These are phyloP conservation scores for Copsychus sechellarum DNA, from an alignment of 2,113 vertebrate species.

Conservation along the genomic window DNA sequence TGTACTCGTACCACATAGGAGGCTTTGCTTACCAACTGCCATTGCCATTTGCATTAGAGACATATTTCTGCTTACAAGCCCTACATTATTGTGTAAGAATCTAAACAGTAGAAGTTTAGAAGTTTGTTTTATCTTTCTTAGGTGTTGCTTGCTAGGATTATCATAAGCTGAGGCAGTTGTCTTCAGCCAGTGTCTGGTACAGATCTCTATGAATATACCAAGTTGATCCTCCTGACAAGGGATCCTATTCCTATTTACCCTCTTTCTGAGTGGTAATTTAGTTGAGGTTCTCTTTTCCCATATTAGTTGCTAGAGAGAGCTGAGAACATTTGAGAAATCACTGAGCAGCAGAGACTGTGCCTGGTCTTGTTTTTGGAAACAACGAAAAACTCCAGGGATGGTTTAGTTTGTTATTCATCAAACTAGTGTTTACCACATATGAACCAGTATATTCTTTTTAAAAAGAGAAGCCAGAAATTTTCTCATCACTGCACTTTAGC, in stretches of 20 bases:
- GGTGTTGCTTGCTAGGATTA: neutral
- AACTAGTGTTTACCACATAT: neutral
- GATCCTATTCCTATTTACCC: neutral
- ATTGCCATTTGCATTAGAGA: neutral
- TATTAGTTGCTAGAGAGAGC: neutral
- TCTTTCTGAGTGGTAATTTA: neutral
- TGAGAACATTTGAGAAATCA: neutral
- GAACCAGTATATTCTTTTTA: neutral
- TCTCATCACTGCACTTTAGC: neutral
- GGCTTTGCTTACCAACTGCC: neutral
- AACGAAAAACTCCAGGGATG: neutral
- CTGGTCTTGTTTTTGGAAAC: neutral
- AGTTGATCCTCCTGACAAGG: neutral
- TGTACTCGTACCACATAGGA: fast-evolving
- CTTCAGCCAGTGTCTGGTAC: neutral
- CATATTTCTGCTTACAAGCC: neutral
- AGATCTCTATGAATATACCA: neutral
- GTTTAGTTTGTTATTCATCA: neutral
- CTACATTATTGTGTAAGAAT: neutral
- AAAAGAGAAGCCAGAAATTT: neutral
- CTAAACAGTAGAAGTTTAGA: neutral
- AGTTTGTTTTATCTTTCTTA: neutral
- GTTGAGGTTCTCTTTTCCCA: neutral
- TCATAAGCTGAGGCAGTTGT: neutral
- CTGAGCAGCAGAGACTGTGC: neutral